Conservation (phyloP, 1,140 invertebrate species). For the Drosophila pachea region DNA sequence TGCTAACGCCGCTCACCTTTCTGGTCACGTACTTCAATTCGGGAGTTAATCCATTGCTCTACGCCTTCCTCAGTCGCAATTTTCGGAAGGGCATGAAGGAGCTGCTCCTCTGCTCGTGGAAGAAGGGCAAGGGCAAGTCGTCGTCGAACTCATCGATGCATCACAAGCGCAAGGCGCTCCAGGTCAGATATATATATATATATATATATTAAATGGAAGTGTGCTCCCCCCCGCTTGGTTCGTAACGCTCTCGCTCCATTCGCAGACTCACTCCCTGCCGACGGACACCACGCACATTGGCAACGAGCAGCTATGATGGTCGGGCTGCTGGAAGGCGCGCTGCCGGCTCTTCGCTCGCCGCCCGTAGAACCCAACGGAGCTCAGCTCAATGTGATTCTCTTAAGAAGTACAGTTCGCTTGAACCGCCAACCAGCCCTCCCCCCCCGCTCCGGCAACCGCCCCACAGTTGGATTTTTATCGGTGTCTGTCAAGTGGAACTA, state of each 20-base stretch:
- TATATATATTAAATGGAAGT: too few species aligned
- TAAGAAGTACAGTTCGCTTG: conserved; percentile 40
- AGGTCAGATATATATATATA: conserved; percentile 40
- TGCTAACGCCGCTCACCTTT: conserved; percentile 90
- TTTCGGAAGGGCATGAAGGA: conserved; percentile 86
- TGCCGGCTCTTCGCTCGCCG: conserved; percentile 53
- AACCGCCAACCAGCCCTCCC: too few species aligned
- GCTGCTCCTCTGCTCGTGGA: conserved; percentile 82
- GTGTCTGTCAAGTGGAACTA: conserved; percentile 23
- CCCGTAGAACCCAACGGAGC: conserved; percentile 42
- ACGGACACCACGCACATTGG: conserved; percentile 78
- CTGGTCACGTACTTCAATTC: conserved; percentile 91
- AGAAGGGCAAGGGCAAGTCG: conserved; percentile 77
- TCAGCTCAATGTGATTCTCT: conserved; percentile 55
- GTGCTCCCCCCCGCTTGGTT: too few species aligned
- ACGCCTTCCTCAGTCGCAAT: conserved; percentile 90
- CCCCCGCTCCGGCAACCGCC: too few species aligned
- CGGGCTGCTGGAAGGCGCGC: conserved; percentile 46
- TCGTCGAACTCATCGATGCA: conserved; percentile 76
- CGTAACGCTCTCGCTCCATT: background rate
- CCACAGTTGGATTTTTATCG: too few species aligned
- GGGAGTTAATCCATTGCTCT: conserved; percentile 90
- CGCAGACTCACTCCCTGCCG: conserved; percentile 76
- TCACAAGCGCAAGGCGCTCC: conserved; percentile 74
- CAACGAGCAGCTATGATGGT: conserved; percentile 78